Conservation (phyloP, 2,888 invertebrate genomes). For the Helobdella robusta region DNA sequence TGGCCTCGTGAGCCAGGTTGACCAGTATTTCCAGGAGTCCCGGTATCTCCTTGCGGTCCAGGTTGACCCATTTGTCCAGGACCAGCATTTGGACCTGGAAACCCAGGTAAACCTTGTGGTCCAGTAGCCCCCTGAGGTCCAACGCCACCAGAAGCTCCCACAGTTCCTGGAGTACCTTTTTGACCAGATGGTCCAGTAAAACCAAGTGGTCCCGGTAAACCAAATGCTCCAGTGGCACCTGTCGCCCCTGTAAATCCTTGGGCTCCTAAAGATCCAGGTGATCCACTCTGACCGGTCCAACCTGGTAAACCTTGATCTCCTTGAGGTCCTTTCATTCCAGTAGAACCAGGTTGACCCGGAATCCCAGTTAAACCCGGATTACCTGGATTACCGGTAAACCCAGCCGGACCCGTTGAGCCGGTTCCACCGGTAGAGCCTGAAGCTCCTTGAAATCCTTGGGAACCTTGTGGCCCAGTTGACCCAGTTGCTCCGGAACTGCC, state of each 20-base stretch:
- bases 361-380: neutral
- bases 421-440: constrained; percentile 6
- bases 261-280: neutral
- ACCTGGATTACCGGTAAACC: constrained; percentile 13
- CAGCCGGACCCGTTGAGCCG: neutral
- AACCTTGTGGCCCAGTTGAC: neutral
- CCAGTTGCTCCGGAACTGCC: constrained; percentile 20
- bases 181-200: neutral
- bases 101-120: constrained; percentile 8
- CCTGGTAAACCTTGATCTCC: neutral
- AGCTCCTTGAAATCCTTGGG: neutral
- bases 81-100: constrained; percentile 31
- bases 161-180: constrained; percentile 59
- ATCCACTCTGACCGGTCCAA: neutral
- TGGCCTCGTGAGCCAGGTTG: constrained; percentile 20
- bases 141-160: constrained; percentile 53
- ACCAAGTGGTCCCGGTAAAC: neutral
- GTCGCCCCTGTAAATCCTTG: neutral
- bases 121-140: constrained; percentile 29
- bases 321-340: neutral
- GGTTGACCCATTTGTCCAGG: constrained; percentile 38
- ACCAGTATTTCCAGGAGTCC: constrained; percentile 34
- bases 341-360: neutral
- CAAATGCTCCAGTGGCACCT: neutral
- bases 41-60: constrained; percentile 14